Evolutionary conservation across 1,140 invertebrate genomes (phyloP), one percentile per base, ranked within the genome.

Genomic region (Elymnias hypermnestra): DNA sequence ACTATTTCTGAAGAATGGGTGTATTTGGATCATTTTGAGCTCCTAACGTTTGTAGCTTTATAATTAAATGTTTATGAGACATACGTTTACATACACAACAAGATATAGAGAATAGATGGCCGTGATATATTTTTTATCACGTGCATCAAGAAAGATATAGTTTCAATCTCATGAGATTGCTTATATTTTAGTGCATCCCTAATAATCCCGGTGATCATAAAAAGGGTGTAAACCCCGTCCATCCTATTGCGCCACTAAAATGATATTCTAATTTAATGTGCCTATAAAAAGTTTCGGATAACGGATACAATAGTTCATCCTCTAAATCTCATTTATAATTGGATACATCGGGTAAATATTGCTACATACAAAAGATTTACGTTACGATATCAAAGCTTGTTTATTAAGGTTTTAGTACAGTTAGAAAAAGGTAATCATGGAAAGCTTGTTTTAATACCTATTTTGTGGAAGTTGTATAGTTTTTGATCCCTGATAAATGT

Each of bases 181-280:
- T 35, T 43, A 50, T 15, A 43, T 36, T 50, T 37, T 37, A 42
- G 28, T 44, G 7, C 41, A 44, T 10, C 36, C 29, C 19, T 21
- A 56, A 50, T 50, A 51, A 48, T 57, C 41, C n/a, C 42, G 46
- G 48, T 44, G 45, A 48, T 49, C 41, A 53, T 57, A 57, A 57
- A 57, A 57, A 42, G 19, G 44, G 18, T 48, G 45, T 57, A 57
- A 57, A 57, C 37, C 37, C 31, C 25, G 39, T 38, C 40, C 28
- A 45, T 49, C 46, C 41, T 47, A 53, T 46, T 46, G 23, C 50
- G 36, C 33, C 41, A 53, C 41, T 46, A 57, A 53, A 57, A 53
- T 57, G 41, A 53, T 53, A 56, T 51, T n/a, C 48, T 57, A 48
- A 57, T 44, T 57, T 53, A 36, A 53, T 57, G 37, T 38, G 36